Evolutionary conservation across 1,140 invertebrate genomes (phyloP), one percentile per base, ranked within the genome.

Genomic region (Micrasema minimum): DNA sequence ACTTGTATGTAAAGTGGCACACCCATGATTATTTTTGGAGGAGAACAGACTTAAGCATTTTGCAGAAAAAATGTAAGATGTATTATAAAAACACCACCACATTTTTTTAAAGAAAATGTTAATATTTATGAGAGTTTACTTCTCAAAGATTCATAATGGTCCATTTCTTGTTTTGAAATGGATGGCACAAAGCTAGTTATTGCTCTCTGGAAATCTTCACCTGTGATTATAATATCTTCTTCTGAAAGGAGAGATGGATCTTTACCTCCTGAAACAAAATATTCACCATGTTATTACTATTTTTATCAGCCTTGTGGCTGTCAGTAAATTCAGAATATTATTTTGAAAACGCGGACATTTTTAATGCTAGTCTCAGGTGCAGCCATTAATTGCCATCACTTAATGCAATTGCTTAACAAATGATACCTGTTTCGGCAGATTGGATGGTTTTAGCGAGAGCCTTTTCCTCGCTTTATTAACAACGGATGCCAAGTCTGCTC

Each of bases 401-500:
- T n/a, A n/a, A n/a, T n/a, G n/a, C n/a, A n/a, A n/a, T n/a, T n/a
- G n/a, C n/a, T n/a, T n/a, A n/a, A n/a, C n/a, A 31, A 31, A 31
- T 4, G 7, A 7, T 57, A 75, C 74, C 74, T 51, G 46, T 35
- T 64, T 75, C 74, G 31, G 64, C 70, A 31, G 16, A 38, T 14
- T 81, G 69, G 0, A 84, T 78, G 12, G 81, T 78, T n/a, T 79
- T 78, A 2, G 77, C 46, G 16, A 75, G 46, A 22, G 74, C 69
- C 37, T 12, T 41, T 61, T 51, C 7, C 82, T 78, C 55, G 83
- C 83, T 0, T 77, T 76, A 16, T 76, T 74, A 5, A 81, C 80
- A 2, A 85, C 78, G 2, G 81, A 78, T 70, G 83, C 68, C 37
- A 85, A 70, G 73, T 85, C 83, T 0, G 83, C 83, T 45, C 82